phyloP scores from a whole-genome alignment of 92 coral and sea anemone genomes.

The Scolanthus callimorphus region DNA sequence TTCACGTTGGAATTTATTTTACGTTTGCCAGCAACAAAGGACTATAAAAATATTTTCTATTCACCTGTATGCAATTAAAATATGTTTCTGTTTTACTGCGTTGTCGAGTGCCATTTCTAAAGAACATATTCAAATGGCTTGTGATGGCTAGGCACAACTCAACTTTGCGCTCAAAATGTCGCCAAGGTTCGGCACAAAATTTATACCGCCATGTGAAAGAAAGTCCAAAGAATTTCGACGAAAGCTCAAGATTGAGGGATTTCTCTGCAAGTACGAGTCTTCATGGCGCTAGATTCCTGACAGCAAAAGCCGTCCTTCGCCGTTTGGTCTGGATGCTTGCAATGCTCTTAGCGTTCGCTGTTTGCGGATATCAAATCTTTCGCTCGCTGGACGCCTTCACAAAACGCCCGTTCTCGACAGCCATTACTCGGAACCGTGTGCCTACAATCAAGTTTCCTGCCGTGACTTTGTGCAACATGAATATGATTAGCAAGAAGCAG shows the following conservation, averaged over 20 bases:
- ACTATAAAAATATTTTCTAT: too few species aligned
- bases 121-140: too few species aligned
- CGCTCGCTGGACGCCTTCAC: background rate
- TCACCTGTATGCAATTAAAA: too few species aligned
- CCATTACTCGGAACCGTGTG: background rate
- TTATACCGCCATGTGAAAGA: too few species aligned
- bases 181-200: too few species aligned
- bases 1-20: too few species aligned
- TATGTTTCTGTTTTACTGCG: too few species aligned
- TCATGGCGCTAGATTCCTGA: background rate
- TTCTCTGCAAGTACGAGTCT: background rate
- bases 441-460: slow-evolving; percentile 16
- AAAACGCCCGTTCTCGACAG: background rate
- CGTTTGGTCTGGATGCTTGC: background rate
- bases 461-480: slow-evolving; percentile 23
- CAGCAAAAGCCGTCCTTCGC: background rate
- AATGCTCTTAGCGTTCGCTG: background rate
- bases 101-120: too few species aligned
- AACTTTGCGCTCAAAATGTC: too few species aligned
- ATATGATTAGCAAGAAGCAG: background rate
- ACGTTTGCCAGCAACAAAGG: too few species aligned
- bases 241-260: background rate
- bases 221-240: too few species aligned
- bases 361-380: background rate
- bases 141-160: too few species aligned